Base-by-base conservation (phyloP, 2,888 invertebrate species). In the Catocala nupta region DNA sequence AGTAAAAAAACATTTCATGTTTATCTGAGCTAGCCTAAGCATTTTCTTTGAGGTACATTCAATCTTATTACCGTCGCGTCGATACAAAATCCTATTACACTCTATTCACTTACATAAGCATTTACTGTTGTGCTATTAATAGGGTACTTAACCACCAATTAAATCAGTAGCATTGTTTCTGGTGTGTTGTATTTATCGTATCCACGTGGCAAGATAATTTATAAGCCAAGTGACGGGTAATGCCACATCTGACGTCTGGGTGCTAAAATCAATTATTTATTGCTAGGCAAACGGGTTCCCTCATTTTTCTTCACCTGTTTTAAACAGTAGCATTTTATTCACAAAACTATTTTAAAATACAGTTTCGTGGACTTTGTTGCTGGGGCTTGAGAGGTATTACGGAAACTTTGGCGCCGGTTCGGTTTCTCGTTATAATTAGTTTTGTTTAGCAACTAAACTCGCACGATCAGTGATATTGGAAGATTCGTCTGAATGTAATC, bases 381-480 rank as follows among this genome's bases (percentile, higher is more conserved):
- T 36, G 36, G 39, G 51, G 51, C 36, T 51, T n/a, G 49, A 34
- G 8, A 13, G n/a, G 34, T 51, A 12, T 51, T 36, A 51, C 34
- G n/a, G 34, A n/a, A 69, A 51, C 56, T 33, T 36, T 56, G 54
- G 62, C 59, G 47, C 51, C 48, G 55, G 49, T 9, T 33, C 5
- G 43, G 1, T 47, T 61, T 53, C 54, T 62, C 55, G 55, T 61
- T 60, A 57, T n/a, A 42, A 60, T 62, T 63, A 59, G 56, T 51
- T 36, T 36, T 12, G 3, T 12, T 12, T 51, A 8, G 51, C 36
- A 36, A 36, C 13, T 36, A 39, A 5, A 48, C 13, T 47, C 13
- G 12, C 36, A 39, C 1, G 36, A 39, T 39, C 1, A 8, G 36
- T 39, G 9, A 7, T 39, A 39, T 8, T 39, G 9, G 9, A 39